Base-by-base conservation (phyloP, 2,888 invertebrate species). In the Gryllus longicercus region DNA sequence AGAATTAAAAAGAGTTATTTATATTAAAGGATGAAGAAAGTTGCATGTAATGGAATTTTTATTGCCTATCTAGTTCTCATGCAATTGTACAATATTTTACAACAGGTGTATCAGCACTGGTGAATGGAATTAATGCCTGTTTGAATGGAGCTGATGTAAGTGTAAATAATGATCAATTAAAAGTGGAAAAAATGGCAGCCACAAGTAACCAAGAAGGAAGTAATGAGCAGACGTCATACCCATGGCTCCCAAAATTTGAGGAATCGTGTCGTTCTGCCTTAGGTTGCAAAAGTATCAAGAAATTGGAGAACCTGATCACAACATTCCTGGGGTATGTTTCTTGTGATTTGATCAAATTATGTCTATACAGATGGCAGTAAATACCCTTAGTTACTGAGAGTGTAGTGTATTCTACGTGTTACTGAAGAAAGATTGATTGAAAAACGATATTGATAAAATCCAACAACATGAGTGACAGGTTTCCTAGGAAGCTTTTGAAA, bases 241-340 rank as follows among this genome's bases (percentile, higher is more conserved):
- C 86, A 74, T 87, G 87, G 87, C 83, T 86, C 63, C 79, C 82
- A 74, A 85, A 85, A 81, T 87, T 86, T 82, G 85, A 84, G 79
- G 83, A 84, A 81, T 84, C 85, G 84, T 86, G 85, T 81, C 84
- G 84, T 76, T 82, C 83, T 77, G 82, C 84, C 78, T 82, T 86
- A 50, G 82, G 83, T 14, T 83, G 84, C 80, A 85, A 83, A 79
- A 85, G 82, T 83, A 85, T 85, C 82, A 82, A 84, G 82, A 84
- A 85, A 49, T 83, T 87, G 82, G 85, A 84, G 81, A 84, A 84
- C 81, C 85, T 87, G 77, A 85, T 87, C 85, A 84, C 84, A 81
- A 85, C 84, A 83, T 87, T 86, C 82, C 82, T 84, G 79, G 85
- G 86, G 87, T 87, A 86, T 84, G 82, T 82, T 79, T 80, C 51